A percentile compares a stretch with the other conserved stretches of the same genome.
These are phyloP conservation scores for Brachionichthys hirsutus DNA, from an alignment of 2,113 vertebrate genomes.

Conservation along the genomic window DNA sequence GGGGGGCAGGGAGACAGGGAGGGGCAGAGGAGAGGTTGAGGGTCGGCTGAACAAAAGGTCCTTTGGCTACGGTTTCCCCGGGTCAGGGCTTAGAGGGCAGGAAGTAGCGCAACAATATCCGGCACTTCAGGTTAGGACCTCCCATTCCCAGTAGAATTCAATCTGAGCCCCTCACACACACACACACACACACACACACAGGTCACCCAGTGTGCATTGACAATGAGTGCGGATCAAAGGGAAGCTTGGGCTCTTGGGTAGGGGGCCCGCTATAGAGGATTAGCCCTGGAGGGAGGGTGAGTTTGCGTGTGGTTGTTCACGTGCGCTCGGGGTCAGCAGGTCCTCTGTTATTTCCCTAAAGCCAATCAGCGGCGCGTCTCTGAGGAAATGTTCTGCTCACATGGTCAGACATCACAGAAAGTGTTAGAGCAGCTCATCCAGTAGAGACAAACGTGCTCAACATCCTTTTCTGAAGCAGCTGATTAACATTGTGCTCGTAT, in stretches of 20 bases:
- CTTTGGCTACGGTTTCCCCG: slow-evolving; percentile 51
- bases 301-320: slow-evolving; percentile 30
- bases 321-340: slow-evolving; percentile 49
- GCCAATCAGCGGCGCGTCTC: slow-evolving; percentile 25
- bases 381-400: slow-evolving; percentile 16
- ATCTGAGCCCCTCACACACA: slow-evolving; percentile 27
- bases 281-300: slow-evolving; percentile 45
- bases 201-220: slow-evolving; percentile 66
- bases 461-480: no score
- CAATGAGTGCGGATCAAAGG: slow-evolving; percentile 71
- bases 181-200: slow-evolving; percentile 45
- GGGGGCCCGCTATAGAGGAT: slow-evolving; percentile 43
- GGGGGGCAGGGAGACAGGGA: slow-evolving; percentile 26
- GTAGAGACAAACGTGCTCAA: no score
- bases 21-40: slow-evolving; percentile 59
- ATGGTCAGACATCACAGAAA: background rate
- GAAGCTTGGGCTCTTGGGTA: slow-evolving; percentile 32
- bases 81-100: slow-evolving; percentile 72
- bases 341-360: slow-evolving; percentile 37
- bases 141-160: slow-evolving; percentile 26
- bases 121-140: slow-evolving; percentile 61
- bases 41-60: slow-evolving; percentile 69
- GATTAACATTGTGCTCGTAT: no score
- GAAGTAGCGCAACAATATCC: slow-evolving; percentile 72
- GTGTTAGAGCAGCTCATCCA: no score